Percentiles rank a stretch among this genome's conserved stretches.
phyloP scores from a whole-genome alignment of 2,797 vertebrate genomes.

The Microchirus variegatus region DNA sequence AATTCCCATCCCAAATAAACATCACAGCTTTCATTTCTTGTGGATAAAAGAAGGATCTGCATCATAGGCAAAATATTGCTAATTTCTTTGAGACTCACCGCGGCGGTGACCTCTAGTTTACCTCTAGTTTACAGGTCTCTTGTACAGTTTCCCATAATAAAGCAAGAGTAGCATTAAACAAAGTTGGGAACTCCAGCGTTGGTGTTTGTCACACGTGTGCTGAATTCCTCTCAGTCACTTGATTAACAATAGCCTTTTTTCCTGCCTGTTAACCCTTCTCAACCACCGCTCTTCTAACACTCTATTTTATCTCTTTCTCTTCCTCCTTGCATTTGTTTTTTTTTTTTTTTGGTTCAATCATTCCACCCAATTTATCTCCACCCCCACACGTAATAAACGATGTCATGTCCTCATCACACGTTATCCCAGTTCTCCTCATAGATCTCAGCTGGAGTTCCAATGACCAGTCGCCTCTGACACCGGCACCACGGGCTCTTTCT shows the following conservation, averaged over 20 bases:
- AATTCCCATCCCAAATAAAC: too few species aligned
- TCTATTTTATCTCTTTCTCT: conserved; percentile 19
- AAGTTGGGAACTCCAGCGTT: too few species aligned
- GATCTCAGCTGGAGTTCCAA: conserved; percentile 76
- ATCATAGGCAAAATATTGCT: too few species aligned
- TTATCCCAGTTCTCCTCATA: conserved; percentile 75
- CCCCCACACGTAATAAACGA: conserved; percentile 3
- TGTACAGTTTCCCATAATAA: background rate
- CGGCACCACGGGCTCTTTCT: conserved; percentile 12
- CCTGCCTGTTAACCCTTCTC: conserved; percentile 5
- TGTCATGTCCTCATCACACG: background rate
- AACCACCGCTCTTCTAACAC: conserved; percentile 35
- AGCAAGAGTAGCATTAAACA: too few species aligned
- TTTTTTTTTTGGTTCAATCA: conserved; percentile 13
- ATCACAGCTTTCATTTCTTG: too few species aligned
- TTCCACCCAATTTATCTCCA: conserved; percentile 13
- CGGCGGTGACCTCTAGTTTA: too few species aligned
- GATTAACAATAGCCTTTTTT: background rate
- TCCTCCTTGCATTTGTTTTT: conserved; percentile 3
- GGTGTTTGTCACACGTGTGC: too few species aligned
- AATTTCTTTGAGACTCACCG: too few species aligned
- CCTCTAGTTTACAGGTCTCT: too few species aligned
- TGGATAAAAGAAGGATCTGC: too few species aligned
- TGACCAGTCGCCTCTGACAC: conserved; percentile 62
- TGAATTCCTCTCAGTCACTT: background rate